phyloP scores from a whole-genome alignment of 1,140 invertebrate genomes.

The Dolichoris vasculosae region DNA sequence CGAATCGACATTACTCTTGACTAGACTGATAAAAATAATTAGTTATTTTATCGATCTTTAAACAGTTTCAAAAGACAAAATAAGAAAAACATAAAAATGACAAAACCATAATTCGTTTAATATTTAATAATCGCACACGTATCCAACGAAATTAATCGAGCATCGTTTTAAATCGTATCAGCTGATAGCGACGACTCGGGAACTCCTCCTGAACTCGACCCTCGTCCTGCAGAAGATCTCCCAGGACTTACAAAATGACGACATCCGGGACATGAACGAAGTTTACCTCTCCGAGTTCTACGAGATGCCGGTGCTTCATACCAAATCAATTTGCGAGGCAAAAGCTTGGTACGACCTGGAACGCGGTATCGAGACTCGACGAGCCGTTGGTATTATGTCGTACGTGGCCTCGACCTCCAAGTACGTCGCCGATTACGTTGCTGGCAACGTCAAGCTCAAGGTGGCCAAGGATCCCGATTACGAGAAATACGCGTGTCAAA shows the following conservation, averaged over 20 bases:
- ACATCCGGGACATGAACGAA: slow-evolving; percentile 72
- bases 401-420: slow-evolving; percentile 61
- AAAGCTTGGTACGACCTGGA: slow-evolving; percentile 67
- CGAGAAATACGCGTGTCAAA: slow-evolving; percentile 61
- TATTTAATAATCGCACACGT: no score
- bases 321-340: slow-evolving; percentile 64
- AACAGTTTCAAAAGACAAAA: no score
- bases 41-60: no score
- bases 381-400: slow-evolving; percentile 64
- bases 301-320: slow-evolving; percentile 60
- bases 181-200: slow-evolving; percentile 65
- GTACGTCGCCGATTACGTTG: slow-evolving; percentile 68
- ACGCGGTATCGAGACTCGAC: slow-evolving; percentile 67
- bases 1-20: no score
- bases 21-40: no score
- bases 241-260: slow-evolving; percentile 68
- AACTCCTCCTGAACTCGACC: slow-evolving; percentile 66
- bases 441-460: slow-evolving; percentile 61
- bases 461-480: slow-evolving; percentile 60
- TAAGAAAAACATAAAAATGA: no score
- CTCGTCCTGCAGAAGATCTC: slow-evolving; percentile 66
- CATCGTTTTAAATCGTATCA: slow-evolving; percentile 49
- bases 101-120: no score
- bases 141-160: no score
- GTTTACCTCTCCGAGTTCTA: slow-evolving; percentile 69